Conservation (phyloP, 2,888 invertebrate genomes). For the Icerya purchasi region DNA sequence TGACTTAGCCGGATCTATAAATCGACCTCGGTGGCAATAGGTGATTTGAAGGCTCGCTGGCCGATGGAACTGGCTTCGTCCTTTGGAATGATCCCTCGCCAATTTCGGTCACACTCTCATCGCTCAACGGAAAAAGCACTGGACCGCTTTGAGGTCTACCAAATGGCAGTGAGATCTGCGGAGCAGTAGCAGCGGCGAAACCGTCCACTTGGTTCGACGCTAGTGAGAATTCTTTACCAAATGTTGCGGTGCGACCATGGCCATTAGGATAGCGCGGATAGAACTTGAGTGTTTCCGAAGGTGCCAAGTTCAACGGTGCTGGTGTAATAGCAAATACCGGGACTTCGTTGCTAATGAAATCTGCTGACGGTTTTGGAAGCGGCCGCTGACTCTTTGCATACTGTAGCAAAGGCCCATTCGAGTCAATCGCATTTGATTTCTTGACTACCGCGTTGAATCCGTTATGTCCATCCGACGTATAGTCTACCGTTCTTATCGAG, state of each 20-base stretch:
- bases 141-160: not conserved
- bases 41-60: no score
- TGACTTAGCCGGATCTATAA: no score
- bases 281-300: not conserved
- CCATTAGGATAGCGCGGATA: not conserved
- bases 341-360: not conserved
- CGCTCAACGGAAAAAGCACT: not conserved
- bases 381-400: no score
- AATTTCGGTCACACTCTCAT: not conserved
- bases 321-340: not conserved
- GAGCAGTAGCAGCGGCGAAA: not conserved
- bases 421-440: slow-evolving; percentile 3
- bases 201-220: not conserved
- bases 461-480: slow-evolving; percentile 9
- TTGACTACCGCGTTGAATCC: slow-evolving; percentile 11
- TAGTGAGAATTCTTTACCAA: not conserved
- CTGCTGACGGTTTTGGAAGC: not conserved
- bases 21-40: no score
- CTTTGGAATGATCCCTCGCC: not conserved
- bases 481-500: slow-evolving; percentile 10
- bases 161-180: not conserved
- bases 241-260: no score
- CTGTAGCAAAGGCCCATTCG: not conserved
- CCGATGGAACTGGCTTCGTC: not conserved
- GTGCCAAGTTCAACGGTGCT: not conserved